Evolutionary conservation across 2,888 invertebrate species (phyloP), one percentile per base, ranked within the genome.

Genomic region (Agrypnus murinus): DNA sequence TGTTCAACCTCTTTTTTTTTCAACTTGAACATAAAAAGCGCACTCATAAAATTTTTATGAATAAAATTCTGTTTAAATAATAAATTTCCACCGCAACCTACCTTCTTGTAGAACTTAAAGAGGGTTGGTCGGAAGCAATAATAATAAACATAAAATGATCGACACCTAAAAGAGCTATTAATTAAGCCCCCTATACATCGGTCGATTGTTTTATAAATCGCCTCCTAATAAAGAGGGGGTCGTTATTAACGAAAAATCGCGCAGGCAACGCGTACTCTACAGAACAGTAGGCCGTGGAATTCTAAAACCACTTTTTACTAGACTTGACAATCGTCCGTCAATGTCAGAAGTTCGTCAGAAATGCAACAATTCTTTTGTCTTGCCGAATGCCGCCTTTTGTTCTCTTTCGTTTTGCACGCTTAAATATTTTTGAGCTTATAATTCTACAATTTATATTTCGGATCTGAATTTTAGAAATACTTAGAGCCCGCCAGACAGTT

Each of bases 401-500:
- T 65, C 62, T n/a, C 68, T 63, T 55, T 55, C 69, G 46, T 69
- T 72, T 72, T 72, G 65, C 69, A 67, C 70, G 67, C 65, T 68
- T 68, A 73, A 73, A 73, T 73, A 73, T 73, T 73, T 73, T 69
- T 73, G 70, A 68, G 65, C 74, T 76, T 76, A 76, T 77, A 77
- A 77, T 77, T 77, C 76, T 69, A 74, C 77, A 77, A 77, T 77
- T 77, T 77, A 77, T 77, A 77, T 77, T 73, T 73, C 67, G 70
- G 59, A 65, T 73, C 68, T 71, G 75, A 74, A 76, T 76, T 76
- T 76, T 76, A 76, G 75, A 71, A 76, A 76, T 76, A 74, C 74
- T 76, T 76, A 74, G 74, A 48, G 58, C 69, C 63, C 55, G 66
- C 71, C 71, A 67, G 71, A 64, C 71, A 64, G 67, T 64, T 71